Evolutionary conservation across 2,797 vertebrate genomes (phyloP).

Genomic region (Xenopus petersii): DNA sequence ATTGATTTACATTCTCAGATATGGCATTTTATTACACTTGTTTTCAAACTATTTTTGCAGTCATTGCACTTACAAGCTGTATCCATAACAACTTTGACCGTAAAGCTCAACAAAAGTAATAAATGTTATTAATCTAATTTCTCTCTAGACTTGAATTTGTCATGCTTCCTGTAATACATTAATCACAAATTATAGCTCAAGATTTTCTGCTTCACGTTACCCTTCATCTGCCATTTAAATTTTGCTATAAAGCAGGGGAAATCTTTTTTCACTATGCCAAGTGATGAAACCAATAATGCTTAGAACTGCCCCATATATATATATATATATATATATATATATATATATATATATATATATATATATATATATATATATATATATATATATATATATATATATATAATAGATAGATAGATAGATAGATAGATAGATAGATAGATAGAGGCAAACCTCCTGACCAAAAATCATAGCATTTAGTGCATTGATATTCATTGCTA

Average conservation of each 20-base stretch:
- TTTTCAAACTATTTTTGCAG: constrained; percentile 10
- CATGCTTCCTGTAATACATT: constrained; percentile 16
- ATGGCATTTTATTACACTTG: constrained; percentile 22
- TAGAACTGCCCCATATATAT: not conserved
- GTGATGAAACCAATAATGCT: not conserved
- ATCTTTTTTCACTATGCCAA: not conserved
- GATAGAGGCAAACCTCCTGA: too few species aligned
- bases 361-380: too few species aligned
- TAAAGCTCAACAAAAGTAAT: constrained; percentile 2
- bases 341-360: too few species aligned
- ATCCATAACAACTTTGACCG: constrained; percentile 26
- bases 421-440: too few species aligned
- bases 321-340: too few species aligned
- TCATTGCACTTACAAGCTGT: constrained; percentile 1
- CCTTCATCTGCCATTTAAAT: not conserved
- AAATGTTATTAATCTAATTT: constrained; percentile 19
- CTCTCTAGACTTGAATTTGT: constrained; percentile 17
- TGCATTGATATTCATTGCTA: too few species aligned
- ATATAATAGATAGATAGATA: too few species aligned
- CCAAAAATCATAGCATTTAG: too few species aligned
- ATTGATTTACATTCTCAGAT: not conserved
- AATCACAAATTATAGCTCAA: constrained; percentile 4
- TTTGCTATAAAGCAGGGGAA: not conserved
- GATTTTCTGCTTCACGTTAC: not conserved
- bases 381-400: too few species aligned